phyloP scores from a whole-genome alignment of 2,113 vertebrate species.

The Saguinus midas region DNA sequence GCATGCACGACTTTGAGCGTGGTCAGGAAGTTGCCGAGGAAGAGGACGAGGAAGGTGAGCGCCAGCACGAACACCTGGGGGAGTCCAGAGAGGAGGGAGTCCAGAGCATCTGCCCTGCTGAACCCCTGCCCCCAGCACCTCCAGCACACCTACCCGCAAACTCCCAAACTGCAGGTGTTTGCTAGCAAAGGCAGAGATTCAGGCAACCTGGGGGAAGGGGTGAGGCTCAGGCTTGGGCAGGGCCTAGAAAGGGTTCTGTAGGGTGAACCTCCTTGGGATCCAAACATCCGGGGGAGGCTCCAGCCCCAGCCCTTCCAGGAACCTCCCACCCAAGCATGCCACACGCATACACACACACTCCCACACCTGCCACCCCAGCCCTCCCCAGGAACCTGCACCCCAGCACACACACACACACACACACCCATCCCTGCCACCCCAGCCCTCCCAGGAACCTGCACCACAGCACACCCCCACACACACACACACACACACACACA shows the following conservation, averaged over 20 bases:
- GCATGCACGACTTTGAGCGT: constrained; percentile 96
- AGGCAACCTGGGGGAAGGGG: background rate
- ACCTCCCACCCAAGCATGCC: too few relatives aligned
- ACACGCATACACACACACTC: too few relatives aligned
- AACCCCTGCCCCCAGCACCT: too few relatives aligned
- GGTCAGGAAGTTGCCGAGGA: constrained; percentile 97
- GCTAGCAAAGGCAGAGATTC: background rate
- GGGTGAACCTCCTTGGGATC: background rate
- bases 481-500: too few relatives aligned
- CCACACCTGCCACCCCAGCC: background rate
- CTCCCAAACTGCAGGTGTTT: background rate
- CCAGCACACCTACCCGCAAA: too few relatives aligned
- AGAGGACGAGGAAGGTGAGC: constrained; percentile 95
- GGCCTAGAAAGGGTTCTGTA: background rate
- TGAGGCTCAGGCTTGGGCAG: background rate
- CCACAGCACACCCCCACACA: too few relatives aligned
- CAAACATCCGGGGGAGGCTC: too few relatives aligned
- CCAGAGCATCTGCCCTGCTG: too few relatives aligned
- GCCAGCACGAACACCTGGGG: constrained; percentile 94
- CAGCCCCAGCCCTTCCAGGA: too few relatives aligned
- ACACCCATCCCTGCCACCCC: too few relatives aligned
- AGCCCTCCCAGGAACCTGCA: background rate
- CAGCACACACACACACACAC: too few relatives aligned
- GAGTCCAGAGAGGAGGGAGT: background rate
- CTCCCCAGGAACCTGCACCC: background rate